phyloP scores from a whole-genome alignment of 2,888 invertebrate species.

The Agrotis exclamationis region DNA sequence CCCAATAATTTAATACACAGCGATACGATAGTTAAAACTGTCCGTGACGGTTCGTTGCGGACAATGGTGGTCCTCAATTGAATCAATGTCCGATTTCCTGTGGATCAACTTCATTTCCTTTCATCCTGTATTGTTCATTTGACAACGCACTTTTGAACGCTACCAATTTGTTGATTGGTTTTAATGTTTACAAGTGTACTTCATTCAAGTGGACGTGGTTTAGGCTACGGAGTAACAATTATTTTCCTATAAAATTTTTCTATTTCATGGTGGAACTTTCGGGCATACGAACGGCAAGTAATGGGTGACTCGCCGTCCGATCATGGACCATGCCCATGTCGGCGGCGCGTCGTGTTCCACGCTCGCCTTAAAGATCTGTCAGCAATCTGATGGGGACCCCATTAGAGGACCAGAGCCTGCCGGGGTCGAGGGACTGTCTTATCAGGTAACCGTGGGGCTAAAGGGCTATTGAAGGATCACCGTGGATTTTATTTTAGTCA shows the following conservation, averaged over 20 bases:
- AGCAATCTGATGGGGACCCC: too few relatives aligned
- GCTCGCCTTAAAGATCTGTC: too few relatives aligned
- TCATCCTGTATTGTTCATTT: slow-evolving; percentile 86
- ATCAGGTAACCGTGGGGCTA: too few relatives aligned
- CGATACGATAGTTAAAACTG: slow-evolving; percentile 74
- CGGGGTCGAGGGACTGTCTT: too few relatives aligned
- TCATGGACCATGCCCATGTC: too few relatives aligned
- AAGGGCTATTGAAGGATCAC: too few relatives aligned
- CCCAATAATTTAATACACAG: slow-evolving; percentile 56
- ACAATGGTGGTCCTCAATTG: slow-evolving; percentile 84
- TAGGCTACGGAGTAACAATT: not conserved
- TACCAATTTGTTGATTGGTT: slow-evolving; percentile 83
- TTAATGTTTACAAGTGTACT: slow-evolving; percentile 76
- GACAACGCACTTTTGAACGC: slow-evolving; percentile 82
- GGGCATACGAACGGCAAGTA: not conserved
- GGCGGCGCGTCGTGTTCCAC: too few relatives aligned
- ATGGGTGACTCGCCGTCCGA: too few relatives aligned
- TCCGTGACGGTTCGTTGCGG: slow-evolving; percentile 78
- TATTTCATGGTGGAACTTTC: not conserved
- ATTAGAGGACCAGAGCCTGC: too few relatives aligned
- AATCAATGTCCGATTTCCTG: slow-evolving; percentile 90
- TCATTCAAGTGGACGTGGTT: slow-evolving; percentile 25
- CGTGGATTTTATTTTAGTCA: too few relatives aligned
- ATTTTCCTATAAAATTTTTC: not conserved
- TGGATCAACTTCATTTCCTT: slow-evolving; percentile 90